Conservation (phyloP, 2,888 invertebrate species). For the Macrosiphum euphorbiae region DNA sequence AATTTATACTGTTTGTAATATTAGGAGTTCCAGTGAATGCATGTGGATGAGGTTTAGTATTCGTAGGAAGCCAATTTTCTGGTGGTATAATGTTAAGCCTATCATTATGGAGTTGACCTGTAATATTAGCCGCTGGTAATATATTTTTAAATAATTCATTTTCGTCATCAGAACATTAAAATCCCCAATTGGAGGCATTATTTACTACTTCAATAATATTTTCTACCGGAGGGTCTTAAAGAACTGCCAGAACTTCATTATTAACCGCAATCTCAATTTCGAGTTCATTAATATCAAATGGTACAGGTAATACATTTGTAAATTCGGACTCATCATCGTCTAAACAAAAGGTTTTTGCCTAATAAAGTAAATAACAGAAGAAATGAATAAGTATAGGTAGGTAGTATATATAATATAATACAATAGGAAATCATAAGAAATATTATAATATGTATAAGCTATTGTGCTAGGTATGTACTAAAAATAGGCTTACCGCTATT, state of each 20-base stretch:
- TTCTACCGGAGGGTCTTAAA: neutral
- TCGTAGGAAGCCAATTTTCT: neutral
- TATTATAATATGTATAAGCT: neutral
- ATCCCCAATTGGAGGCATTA: neutral
- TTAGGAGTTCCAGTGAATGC: neutral
- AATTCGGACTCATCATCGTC: neutral
- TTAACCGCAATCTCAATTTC: neutral
- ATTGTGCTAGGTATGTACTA: neutral
- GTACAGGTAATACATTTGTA: neutral
- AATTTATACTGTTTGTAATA: constrained; percentile 14
- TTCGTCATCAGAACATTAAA: too few relatives aligned
- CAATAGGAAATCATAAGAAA: neutral
- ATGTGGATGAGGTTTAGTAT: constrained; percentile 6
- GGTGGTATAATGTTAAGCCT: neutral
- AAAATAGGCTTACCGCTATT: too few relatives aligned
- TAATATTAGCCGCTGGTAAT: neutral
- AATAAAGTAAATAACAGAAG: neutral
- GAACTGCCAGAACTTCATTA: neutral
- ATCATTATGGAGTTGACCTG: neutral
- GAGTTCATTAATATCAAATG: constrained; percentile 13
- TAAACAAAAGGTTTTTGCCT: neutral
- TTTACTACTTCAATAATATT: neutral
- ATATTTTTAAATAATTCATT: constrained; percentile 5
- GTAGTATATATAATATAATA: too few relatives aligned
- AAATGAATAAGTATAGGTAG: too few relatives aligned